These are phyloP conservation scores for Paraplagusia blochii DNA, from an alignment of 2,113 vertebrate genomes.

Conservation along the genomic window DNA sequence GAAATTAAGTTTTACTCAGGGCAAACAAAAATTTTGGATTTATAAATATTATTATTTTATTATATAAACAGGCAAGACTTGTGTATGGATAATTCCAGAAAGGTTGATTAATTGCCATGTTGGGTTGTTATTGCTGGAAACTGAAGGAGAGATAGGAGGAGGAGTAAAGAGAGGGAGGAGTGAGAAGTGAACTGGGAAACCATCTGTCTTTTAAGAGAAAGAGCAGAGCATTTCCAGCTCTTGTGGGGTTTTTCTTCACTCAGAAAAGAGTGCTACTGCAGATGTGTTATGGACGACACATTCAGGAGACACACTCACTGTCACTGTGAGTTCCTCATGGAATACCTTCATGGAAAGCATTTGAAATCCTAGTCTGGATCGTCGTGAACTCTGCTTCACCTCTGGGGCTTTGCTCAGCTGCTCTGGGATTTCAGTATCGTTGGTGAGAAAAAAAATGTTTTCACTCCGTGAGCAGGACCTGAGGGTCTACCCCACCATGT, in stretches of 20 bases:
- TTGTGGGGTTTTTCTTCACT: too few species aligned
- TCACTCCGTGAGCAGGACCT: not conserved
- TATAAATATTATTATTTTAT: too few species aligned
- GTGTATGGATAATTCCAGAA: too few species aligned
- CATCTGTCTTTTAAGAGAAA: not conserved
- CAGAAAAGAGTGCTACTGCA: not conserved
- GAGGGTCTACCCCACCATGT: not conserved
- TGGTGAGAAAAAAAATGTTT: not conserved
- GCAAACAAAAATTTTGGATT: too few species aligned
- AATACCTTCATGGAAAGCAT: not conserved
- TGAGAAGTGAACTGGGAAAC: not conserved
- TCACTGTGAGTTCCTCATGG: not conserved
- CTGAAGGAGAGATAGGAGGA: not conserved
- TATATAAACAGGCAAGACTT: too few species aligned
- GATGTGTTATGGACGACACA: not conserved
- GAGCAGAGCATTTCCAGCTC: not conserved
- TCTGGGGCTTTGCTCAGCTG: too few species aligned
- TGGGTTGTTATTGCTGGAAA: not conserved
- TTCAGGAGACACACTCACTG: not conserved
- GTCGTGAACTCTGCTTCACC: too few species aligned
- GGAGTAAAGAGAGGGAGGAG: slow-evolving; percentile 28
- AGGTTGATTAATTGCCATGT: too few species aligned
- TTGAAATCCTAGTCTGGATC: not conserved
- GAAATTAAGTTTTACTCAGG: too few species aligned
- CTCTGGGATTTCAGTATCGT: not conserved